Percentiles rank a stretch among this genome's conserved stretches.
Conservation (phyloP, 2,797 vertebrate species). For the Neostethus bicornis region DNA sequence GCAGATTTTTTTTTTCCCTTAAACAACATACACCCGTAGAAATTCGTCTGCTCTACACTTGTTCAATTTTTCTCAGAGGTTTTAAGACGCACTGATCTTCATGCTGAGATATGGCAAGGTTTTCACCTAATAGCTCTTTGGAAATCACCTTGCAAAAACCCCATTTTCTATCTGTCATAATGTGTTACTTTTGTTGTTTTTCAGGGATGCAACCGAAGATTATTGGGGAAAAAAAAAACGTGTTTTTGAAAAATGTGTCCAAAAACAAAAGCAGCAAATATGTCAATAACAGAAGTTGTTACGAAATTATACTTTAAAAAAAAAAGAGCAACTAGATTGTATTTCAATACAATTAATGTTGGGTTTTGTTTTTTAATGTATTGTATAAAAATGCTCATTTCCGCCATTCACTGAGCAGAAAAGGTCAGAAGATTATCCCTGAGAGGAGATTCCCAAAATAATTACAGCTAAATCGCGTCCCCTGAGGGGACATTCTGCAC, state of each 20-base stretch:
- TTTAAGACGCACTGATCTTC: neutral
- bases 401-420: neutral
- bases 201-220: no score
- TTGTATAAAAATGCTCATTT: no score
- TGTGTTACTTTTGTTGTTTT: no score
- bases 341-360: neutral
- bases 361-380: no score
- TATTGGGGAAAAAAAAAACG: no score
- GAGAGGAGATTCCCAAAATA: conserved; percentile 7
- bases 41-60: neutral
- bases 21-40: neutral
- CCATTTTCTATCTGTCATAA: neutral
- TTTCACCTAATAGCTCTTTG: no score
- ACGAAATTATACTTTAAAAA: no score
- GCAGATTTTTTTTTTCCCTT: no score
- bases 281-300: no score
- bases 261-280: no score
- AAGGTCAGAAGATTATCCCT: conserved; percentile 4
- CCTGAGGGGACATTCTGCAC: neutral
- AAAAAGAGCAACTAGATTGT: neutral
- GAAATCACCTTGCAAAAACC: neutral
- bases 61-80: neutral
- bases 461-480: neutral
- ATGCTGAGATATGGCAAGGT: neutral
- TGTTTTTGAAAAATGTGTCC: no score